These are phyloP conservation scores for Aphelocoma californica DNA, from an alignment of 2,797 vertebrate species.

Conservation along the genomic window DNA sequence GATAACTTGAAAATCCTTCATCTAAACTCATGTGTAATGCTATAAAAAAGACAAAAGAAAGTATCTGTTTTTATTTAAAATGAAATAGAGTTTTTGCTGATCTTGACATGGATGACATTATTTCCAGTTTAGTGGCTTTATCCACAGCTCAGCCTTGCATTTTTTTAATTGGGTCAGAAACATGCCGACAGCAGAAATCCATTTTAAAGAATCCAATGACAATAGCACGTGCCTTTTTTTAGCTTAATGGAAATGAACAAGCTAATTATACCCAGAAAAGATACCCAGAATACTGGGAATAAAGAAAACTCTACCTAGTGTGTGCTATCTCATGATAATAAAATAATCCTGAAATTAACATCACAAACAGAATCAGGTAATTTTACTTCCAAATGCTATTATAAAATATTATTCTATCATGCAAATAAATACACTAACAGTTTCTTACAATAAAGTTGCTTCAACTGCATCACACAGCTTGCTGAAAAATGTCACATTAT, in stretches of 20 bases:
- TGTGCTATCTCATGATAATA: not conserved
- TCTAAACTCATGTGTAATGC: not conserved
- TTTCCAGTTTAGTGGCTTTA: slow-evolving; percentile 57
- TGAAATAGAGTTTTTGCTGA: not conserved
- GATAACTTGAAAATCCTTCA: not conserved
- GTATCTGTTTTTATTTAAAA: not conserved
- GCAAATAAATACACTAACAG: not conserved
- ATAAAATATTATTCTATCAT: not conserved
- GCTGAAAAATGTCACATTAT: not conserved
- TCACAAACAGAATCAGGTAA: not conserved
- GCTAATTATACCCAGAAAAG: slow-evolving; percentile 47
- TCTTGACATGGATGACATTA: not conserved
- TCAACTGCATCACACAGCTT: not conserved
- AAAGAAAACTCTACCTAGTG: not conserved
- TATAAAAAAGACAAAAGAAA: not conserved
- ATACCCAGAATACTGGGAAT: slow-evolving; percentile 8
- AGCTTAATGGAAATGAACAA: slow-evolving; percentile 44
- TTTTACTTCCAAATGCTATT: not conserved
- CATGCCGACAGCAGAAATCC: slow-evolving; percentile 66
- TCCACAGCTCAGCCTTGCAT: slow-evolving; percentile 28
- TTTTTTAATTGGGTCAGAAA: slow-evolving; percentile 69
- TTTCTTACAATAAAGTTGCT: not conserved
- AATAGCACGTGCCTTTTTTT: slow-evolving; percentile 35
- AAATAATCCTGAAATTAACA: not conserved
- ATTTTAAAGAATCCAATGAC: slow-evolving; percentile 63